Conservation (phyloP, 2,888 invertebrate genomes). For the Rambutsinella grinnellia region DNA sequence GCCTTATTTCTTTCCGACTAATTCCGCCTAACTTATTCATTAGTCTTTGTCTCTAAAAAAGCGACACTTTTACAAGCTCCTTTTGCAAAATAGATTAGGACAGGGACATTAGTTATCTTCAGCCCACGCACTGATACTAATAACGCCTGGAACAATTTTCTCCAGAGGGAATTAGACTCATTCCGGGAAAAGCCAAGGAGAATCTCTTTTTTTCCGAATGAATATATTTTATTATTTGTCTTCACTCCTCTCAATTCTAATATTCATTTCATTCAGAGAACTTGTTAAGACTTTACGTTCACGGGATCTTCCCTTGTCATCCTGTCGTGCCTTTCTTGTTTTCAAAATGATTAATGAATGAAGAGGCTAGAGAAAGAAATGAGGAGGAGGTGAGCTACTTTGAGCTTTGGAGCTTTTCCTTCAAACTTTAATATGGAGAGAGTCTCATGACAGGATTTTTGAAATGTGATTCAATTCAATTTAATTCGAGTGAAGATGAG, state of each 20-base stretch:
- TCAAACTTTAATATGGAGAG: not conserved
- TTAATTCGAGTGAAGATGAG: constrained; percentile 23
- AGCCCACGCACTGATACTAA: not conserved
- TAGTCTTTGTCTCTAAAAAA: constrained; percentile 40
- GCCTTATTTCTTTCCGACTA: constrained; percentile 13
- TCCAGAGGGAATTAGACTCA: not conserved
- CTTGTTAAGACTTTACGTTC: constrained; percentile 16
- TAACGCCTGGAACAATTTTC: not conserved
- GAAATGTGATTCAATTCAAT: constrained; percentile 49
- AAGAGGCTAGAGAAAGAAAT: not conserved
- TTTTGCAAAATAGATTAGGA: constrained; percentile 45
- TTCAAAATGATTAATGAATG: constrained; percentile 43
- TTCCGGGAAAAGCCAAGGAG: not conserved
- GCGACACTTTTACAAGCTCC: not conserved
- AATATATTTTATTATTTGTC: not conserved
- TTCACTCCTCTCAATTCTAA: too few relatives aligned
- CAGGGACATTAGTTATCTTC: constrained; percentile 46
- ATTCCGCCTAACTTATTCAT: constrained; percentile 46
- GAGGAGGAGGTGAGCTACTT: not conserved
- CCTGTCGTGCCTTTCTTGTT: constrained; percentile 13
- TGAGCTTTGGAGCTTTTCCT: not conserved
- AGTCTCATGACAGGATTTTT: constrained; percentile 36
- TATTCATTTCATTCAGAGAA: not conserved
- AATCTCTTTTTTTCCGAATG: not conserved
- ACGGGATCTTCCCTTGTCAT: not conserved